phyloP scores from a whole-genome alignment of 2,797 vertebrate genomes.

The Mus spretus region DNA sequence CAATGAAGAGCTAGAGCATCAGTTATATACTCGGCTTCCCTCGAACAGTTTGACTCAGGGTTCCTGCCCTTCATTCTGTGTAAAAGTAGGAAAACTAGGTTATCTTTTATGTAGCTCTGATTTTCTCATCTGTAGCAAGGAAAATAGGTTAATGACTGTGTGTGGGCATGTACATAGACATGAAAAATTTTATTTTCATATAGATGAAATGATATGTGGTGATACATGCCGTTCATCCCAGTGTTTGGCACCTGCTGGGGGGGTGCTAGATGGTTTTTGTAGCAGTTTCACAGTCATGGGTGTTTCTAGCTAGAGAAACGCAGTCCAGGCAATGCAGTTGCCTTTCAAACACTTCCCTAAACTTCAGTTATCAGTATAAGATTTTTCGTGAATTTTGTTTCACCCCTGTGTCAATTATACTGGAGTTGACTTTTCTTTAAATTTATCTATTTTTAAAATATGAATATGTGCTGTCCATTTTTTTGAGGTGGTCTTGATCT shows the following conservation, averaged over 20 bases:
- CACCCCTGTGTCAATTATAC: neutral
- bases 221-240: neutral
- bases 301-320: neutral
- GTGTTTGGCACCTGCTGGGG: neutral
- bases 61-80: neutral
- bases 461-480: conserved; percentile 44
- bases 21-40: neutral
- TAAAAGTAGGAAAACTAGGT: conserved; percentile 31
- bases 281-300: neutral
- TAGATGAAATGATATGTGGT: conserved; percentile 28
- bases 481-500: conserved; percentile 56
- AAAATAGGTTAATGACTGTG: conserved; percentile 9
- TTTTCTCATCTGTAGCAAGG: conserved; percentile 40
- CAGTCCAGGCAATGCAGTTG: neutral
- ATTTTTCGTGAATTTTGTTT: conserved; percentile 37
- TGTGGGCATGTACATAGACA: neutral
- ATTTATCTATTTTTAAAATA: conserved; percentile 34
- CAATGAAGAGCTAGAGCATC: neutral
- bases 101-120: neutral
- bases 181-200: conserved; percentile 10
- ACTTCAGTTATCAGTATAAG: neutral
- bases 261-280: conserved; percentile 3
- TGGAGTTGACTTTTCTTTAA: conserved; percentile 55
- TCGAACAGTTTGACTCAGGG: neutral
- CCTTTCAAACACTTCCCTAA: conserved; percentile 14